Evolutionary conservation across 2,888 invertebrate species (phyloP).

Genomic region (Gerosis bhagava): DNA sequence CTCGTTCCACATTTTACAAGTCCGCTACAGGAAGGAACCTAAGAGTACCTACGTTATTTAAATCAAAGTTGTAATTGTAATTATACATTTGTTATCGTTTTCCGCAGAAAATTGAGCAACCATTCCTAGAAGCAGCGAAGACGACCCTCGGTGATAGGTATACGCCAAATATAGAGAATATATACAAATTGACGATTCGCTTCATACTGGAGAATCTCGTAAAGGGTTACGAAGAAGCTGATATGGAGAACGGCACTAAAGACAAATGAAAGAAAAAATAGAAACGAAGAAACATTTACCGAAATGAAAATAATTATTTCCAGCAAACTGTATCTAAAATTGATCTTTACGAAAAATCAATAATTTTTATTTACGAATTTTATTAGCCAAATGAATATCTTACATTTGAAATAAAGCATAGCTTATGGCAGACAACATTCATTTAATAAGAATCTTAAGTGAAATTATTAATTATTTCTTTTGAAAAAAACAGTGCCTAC

Average conservation of each 20-base stretch:
- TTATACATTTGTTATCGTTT: background rate
- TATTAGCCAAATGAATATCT: too few species aligned
- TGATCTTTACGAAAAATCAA: too few species aligned
- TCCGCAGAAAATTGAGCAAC: slow-evolving; percentile 93
- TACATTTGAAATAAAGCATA: too few species aligned
- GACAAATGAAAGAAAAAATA: slow-evolving; percentile 10
- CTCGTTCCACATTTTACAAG: too few species aligned
- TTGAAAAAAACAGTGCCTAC: too few species aligned
- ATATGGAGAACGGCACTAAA: slow-evolving; percentile 43
- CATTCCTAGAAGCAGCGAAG: slow-evolving; percentile 93
- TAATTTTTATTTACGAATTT: too few species aligned
- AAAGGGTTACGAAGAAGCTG: slow-evolving; percentile 86
- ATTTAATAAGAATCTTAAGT: too few species aligned
- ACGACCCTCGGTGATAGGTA: slow-evolving; percentile 93
- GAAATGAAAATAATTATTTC: background rate
- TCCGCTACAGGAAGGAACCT: too few species aligned
- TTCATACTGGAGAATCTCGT: slow-evolving; percentile 93
- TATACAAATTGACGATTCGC: slow-evolving; percentile 93
- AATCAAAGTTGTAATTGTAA: background rate
- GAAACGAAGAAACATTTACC: background rate
- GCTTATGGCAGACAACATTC: too few species aligned
- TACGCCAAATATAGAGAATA: slow-evolving; percentile 93
- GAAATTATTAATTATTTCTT: too few species aligned
- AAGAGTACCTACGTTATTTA: too few species aligned
- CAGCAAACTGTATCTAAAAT: too few species aligned